phyloP scores from a whole-genome alignment of 2,113 vertebrate species.

The Thermophis baileyi region DNA sequence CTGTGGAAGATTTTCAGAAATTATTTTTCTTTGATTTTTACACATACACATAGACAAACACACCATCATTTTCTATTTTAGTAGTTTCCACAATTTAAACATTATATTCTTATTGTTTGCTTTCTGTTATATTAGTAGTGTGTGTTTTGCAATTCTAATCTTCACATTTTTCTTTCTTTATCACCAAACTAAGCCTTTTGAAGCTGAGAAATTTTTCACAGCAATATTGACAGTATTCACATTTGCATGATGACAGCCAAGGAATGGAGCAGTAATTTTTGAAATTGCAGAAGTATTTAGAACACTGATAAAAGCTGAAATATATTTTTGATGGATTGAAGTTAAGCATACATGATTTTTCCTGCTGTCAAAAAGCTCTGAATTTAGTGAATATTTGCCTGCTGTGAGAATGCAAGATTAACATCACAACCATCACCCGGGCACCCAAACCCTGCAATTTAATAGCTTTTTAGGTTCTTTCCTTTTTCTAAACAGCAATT shows the following conservation, averaged over 20 bases:
- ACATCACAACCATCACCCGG: slow-evolving; percentile 93
- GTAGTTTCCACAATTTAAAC: slow-evolving; percentile 80
- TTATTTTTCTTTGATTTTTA: slow-evolving; percentile 68
- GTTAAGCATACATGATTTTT: slow-evolving; percentile 87
- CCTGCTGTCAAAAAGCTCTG: slow-evolving; percentile 86
- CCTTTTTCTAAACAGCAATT: slow-evolving; percentile 99
- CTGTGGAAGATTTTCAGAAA: slow-evolving; percentile 70
- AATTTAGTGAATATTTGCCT: slow-evolving; percentile 87
- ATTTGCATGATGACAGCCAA: slow-evolving; percentile 97
- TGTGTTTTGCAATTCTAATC: slow-evolving; percentile 99
- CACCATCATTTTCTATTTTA: slow-evolving; percentile 82
- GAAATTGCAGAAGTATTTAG: slow-evolving; percentile 91
- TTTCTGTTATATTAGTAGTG: slow-evolving; percentile 86
- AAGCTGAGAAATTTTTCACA: slow-evolving; percentile 94
- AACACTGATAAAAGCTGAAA: slow-evolving; percentile 85
- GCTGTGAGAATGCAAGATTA: slow-evolving; percentile 95
- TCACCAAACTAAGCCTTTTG: slow-evolving; percentile 89
- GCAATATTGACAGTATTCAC: slow-evolving; percentile 95
- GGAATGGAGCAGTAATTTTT: slow-evolving; percentile 93
- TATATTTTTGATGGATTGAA: slow-evolving; percentile 85
- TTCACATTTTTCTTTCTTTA: slow-evolving; percentile 87
- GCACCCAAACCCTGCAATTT: slow-evolving; percentile 99
- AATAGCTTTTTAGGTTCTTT: slow-evolving; percentile 92
- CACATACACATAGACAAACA: slow-evolving; percentile 47
- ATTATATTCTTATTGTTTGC: slow-evolving; percentile 87